Evolutionary conservation across 1,140 invertebrate genomes (phyloP).

Genomic region (Pollicipes pollicipes): DNA sequence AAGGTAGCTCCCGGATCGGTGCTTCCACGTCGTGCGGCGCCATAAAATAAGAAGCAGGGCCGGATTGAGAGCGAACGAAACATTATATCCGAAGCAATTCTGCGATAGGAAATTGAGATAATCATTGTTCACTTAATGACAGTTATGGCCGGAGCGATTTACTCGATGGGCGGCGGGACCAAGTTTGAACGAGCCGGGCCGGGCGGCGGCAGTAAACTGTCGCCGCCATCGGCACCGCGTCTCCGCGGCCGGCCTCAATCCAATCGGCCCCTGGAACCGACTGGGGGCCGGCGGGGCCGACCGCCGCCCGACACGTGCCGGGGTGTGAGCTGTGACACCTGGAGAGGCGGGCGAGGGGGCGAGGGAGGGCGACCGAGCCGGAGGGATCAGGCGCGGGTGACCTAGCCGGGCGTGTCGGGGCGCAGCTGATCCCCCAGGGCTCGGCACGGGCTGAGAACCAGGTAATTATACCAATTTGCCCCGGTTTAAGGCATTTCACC

Average conservation of each 20-base stretch:
- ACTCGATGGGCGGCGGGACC: neutral
- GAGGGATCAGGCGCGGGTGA: no score
- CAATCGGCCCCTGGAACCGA: no score
- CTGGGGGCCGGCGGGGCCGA: no score
- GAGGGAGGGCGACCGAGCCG: no score
- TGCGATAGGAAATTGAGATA: neutral
- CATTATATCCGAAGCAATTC: neutral
- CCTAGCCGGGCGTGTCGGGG: no score
- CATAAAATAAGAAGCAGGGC: neutral
- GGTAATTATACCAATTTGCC: no score
- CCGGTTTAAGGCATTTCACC: no score
- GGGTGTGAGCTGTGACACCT: no score
- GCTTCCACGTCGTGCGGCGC: neutral
- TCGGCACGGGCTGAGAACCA: no score
- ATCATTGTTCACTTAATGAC: conserved; percentile 2
- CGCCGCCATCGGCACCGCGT: neutral
- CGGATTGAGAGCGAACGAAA: neutral
- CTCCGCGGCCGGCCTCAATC: neutral
- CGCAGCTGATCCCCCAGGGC: no score
- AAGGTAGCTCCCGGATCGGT: neutral
- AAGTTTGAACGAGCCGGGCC: neutral
- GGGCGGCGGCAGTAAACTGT: neutral
- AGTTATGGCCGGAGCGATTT: neutral
- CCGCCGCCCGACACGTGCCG: no score
- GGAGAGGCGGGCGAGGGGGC: no score